A percentile compares a stretch with the other conserved stretches of the same genome.
These are phyloP conservation scores for Thamnophis sirtalis DNA, from an alignment of 2,113 vertebrate genomes.

Conservation along the genomic window DNA sequence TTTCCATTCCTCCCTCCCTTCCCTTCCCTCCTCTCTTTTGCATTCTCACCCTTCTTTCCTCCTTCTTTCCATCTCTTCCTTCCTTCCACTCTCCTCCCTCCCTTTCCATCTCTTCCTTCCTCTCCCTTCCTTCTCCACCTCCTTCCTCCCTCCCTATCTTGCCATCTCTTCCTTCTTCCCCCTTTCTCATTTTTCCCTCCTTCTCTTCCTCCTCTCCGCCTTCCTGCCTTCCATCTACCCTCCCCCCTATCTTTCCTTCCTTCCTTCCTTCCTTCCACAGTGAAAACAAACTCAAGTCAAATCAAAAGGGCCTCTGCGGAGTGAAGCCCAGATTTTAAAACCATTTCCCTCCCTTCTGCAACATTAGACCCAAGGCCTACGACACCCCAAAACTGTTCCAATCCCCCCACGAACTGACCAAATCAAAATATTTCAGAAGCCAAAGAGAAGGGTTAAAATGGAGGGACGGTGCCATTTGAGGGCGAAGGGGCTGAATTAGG, in stretches of 20 bases:
- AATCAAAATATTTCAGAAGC: neutral
- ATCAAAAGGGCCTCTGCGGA: neutral
- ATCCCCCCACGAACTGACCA: neutral
- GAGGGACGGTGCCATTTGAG: neutral
- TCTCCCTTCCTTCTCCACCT: too few species aligned
- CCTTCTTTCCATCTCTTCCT: too few species aligned
- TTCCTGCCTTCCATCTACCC: too few species aligned
- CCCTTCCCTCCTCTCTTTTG: too few species aligned
- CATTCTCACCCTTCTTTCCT: too few species aligned
- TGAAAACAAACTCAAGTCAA: neutral
- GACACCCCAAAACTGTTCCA: neutral
- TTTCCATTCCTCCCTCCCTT: neutral
- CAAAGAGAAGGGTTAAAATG: neutral
- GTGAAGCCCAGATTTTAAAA: neutral
- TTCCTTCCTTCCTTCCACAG: neutral
- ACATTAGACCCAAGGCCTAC: accelerated
- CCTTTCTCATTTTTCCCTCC: neutral
- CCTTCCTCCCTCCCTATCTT: too few species aligned
- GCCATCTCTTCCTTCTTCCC: too few species aligned
- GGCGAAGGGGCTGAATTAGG: neutral
- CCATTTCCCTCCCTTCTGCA: neutral
- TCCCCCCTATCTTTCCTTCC: neutral
- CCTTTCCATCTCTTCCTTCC: neutral
- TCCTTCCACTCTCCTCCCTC: too few species aligned
- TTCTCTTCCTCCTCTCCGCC: too few species aligned